These are phyloP conservation scores for Gandaritis pyraliata DNA, from an alignment of 2,888 invertebrate genomes.

Conservation along the genomic window DNA sequence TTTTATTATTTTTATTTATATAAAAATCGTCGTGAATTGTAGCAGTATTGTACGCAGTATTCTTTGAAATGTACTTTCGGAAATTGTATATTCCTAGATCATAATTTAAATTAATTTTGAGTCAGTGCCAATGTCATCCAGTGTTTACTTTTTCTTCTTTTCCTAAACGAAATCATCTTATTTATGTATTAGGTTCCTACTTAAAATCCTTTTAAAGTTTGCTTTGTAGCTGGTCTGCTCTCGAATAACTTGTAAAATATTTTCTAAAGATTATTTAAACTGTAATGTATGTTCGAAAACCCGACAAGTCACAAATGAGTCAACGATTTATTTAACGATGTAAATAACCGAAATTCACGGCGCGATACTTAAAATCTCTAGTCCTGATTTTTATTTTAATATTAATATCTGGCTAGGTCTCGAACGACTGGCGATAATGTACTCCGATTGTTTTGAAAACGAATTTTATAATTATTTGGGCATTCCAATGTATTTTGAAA, in stretches of 20 bases:
- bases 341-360: slow-evolving; percentile 70
- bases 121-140: slow-evolving; percentile 67
- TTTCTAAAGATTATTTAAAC: neutral
- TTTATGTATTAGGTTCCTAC: slow-evolving; percentile 24
- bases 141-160: slow-evolving; percentile 49
- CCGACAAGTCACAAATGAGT: slow-evolving; percentile 69
- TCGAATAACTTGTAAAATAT: slow-evolving; percentile 15
- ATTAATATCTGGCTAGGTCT: slow-evolving; percentile 57
- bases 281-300: slow-evolving; percentile 28
- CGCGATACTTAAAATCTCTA: slow-evolving; percentile 80
- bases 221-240: slow-evolving; percentile 33
- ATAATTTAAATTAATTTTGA: slow-evolving; percentile 58
- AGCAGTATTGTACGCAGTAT: slow-evolving; percentile 78
- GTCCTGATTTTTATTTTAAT: slow-evolving; percentile 61
- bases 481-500: slow-evolving; percentile 69
- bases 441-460: slow-evolving; percentile 54
- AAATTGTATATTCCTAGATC: slow-evolving; percentile 39
- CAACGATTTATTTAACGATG: slow-evolving; percentile 52
- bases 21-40: slow-evolving; percentile 66
- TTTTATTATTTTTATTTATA: slow-evolving; percentile 53
- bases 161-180: slow-evolving; percentile 22
- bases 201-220: slow-evolving; percentile 22
- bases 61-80: slow-evolving; percentile 57
- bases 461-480: slow-evolving; percentile 52
- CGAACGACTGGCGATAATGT: slow-evolving; percentile 59